Percentiles rank a stretch among this genome's conserved stretches.
These are phyloP conservation scores for Apeltes quadracus DNA, from an alignment of 2,113 vertebrate genomes.

Conservation along the genomic window DNA sequence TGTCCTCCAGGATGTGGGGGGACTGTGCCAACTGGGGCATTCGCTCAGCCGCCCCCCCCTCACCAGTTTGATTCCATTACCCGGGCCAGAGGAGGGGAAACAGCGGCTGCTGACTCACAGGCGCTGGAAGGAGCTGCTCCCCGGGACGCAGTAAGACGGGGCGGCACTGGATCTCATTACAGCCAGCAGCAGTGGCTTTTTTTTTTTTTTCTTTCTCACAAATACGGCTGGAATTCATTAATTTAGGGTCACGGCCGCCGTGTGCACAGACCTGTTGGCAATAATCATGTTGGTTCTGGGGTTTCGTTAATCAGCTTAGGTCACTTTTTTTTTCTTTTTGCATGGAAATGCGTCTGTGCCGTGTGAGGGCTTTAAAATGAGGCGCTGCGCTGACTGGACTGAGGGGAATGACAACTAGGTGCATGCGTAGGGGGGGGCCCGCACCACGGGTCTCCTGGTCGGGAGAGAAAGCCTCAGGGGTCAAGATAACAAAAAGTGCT, in stretches of 20 bases:
- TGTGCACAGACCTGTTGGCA: conserved; percentile 28
- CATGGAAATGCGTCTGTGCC: not conserved
- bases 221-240: conserved; percentile 37
- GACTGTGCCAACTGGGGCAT: conserved; percentile 67
- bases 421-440: no score
- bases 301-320: conserved; percentile 24
- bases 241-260: conserved; percentile 25
- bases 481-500: not conserved
- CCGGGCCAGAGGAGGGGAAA: conserved; percentile 46
- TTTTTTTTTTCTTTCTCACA: no score
- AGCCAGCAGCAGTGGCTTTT: conserved; percentile 19
- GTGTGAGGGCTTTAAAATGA: not conserved
- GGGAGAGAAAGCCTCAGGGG: no score
- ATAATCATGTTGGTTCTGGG: conserved; percentile 23
- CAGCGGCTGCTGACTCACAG: conserved; percentile 66
- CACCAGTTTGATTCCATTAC: conserved; percentile 72
- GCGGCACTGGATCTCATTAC: conserved; percentile 41
- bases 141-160: conserved; percentile 9
- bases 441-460: not conserved
- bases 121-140: no score
- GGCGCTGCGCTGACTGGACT: not conserved
- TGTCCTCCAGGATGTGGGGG: conserved; percentile 34
- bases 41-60: conserved; percentile 55
- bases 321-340: not conserved
- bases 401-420: conserved; percentile 9